Conservation (phyloP, 2,113 vertebrate genomes). For the Thunnus thynnus region DNA sequence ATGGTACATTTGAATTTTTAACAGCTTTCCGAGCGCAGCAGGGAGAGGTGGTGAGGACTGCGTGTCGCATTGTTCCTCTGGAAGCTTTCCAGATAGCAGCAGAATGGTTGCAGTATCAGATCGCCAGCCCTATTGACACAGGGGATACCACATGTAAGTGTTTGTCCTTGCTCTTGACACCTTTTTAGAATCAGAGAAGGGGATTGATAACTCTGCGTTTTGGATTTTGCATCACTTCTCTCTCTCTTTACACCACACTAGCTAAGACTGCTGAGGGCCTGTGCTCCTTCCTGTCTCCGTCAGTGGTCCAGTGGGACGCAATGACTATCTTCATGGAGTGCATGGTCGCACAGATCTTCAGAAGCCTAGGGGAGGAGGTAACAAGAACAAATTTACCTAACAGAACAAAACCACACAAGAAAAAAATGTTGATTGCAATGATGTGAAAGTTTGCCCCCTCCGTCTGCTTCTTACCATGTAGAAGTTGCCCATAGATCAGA, state of each 20-base stretch:
- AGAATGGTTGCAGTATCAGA: slow-evolving; percentile 92
- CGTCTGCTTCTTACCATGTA: slow-evolving; percentile 61
- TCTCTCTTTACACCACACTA: slow-evolving; percentile 48
- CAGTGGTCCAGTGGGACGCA: slow-evolving; percentile 96
- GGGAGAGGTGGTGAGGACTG: slow-evolving; percentile 90
- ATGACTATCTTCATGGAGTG: slow-evolving; percentile 96
- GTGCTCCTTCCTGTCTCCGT: slow-evolving; percentile 91
- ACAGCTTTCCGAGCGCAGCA: slow-evolving; percentile 93
- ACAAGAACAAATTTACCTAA: neutral
- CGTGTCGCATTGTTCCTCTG: slow-evolving; percentile 91
- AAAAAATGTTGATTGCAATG: neutral
- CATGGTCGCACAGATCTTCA: slow-evolving; percentile 90
- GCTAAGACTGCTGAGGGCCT: slow-evolving; percentile 88
- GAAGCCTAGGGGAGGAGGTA: slow-evolving; percentile 93
- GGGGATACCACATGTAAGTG: slow-evolving; percentile 88
- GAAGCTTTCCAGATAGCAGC: slow-evolving; percentile 93
- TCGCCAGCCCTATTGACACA: slow-evolving; percentile 86
- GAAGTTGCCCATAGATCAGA: slow-evolving; percentile 91
- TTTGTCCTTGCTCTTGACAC: neutral
- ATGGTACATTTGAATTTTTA: slow-evolving; percentile 7
- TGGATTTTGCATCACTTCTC: neutral
- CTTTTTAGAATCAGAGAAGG: neutral
- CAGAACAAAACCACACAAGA: neutral
- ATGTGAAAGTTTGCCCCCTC: neutral
- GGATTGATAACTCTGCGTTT: neutral